These are phyloP conservation scores for Amblyteles armatorius DNA, from an alignment of 2,888 invertebrate genomes.

Conservation along the genomic window DNA sequence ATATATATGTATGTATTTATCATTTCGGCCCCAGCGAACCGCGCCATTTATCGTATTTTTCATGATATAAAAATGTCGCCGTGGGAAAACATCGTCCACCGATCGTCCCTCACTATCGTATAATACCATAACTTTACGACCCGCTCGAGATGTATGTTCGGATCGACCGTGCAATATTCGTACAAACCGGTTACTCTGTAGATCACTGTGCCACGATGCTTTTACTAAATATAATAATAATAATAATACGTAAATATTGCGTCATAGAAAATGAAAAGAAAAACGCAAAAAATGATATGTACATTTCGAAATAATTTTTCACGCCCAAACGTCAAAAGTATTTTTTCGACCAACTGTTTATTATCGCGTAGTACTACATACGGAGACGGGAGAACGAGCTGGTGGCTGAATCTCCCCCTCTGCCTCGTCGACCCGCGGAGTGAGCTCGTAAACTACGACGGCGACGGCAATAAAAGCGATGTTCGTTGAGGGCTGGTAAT, in stretches of 20 bases:
- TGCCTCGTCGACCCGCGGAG: constrained; percentile 29
- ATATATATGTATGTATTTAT: too few species aligned
- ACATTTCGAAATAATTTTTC: not conserved
- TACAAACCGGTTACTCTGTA: not conserved
- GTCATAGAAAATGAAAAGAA: not conserved
- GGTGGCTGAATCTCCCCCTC: constrained; percentile 35
- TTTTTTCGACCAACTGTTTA: not conserved
- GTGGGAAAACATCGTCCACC: constrained; percentile 43
- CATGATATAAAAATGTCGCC: constrained; percentile 50
- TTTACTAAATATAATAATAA: not conserved
- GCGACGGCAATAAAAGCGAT: constrained; percentile 60
- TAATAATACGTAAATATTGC: not conserved
- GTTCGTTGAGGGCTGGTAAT: constrained; percentile 61
- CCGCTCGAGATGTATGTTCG: constrained; percentile 27
- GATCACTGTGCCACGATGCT: not conserved
- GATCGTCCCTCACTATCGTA: constrained; percentile 36
- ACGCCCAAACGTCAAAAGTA: too few species aligned
- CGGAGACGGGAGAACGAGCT: constrained; percentile 29
- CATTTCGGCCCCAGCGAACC: not conserved
- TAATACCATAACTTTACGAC: constrained; percentile 47
- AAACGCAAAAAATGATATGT: not conserved
- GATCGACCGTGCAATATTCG: constrained; percentile 46
- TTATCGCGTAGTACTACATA: not conserved
- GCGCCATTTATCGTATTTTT: constrained; percentile 57
- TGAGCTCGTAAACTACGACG: constrained; percentile 55